Base-by-base conservation (phyloP, 2,888 invertebrate species). In the Mystacides longicornis region DNA sequence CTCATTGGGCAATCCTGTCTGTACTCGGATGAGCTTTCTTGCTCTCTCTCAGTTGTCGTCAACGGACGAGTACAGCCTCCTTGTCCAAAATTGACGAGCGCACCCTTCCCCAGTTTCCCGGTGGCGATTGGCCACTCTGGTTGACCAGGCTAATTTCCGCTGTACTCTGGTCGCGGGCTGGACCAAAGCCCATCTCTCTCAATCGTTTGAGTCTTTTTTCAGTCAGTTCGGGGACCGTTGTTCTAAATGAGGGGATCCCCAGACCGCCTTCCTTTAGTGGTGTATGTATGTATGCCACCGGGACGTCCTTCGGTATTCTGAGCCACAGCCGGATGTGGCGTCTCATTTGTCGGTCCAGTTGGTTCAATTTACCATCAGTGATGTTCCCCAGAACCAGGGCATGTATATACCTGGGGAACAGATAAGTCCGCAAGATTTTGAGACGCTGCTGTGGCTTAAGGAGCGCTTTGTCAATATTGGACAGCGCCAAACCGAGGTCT, bases 1-100 rank as follows among this genome's bases (percentile, higher is more conserved):
- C 57, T 5, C 59, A 56, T 3, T 61, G 52, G 2, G 50, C 18
- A 2, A 64, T 19, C 54, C 54, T 49, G 14, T 27, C n/a, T 0
- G 54, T 49, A 1, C 27, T 43, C n/a, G 11, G 18, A 1, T 16
- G 11, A 1, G 14, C 1, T 1, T 22, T 20, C 4, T 14, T 14
- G 2, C 23, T 22, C 1, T 14, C 14, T 5, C 3, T n/a, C 4
- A 54, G 27, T 16, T 49, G 49, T 3, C 53, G 19, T 54, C 53
- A 2, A 54, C 49, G 3, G 23, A 37, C 4, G 3, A 7, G 19
- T 49, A 23, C n/a, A 54, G 22, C 9, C 4, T 1, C 3, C 23
- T 37, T 0, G 33, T 5, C 2, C 16, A 47, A 9, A 20, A 27
- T 14, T 11, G 2, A 2, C 18, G n/a, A 7, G 3, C 20, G 14